These are phyloP conservation scores for Cnemophilus loriae DNA, from an alignment of 2,113 vertebrate species.

Conservation along the genomic window DNA sequence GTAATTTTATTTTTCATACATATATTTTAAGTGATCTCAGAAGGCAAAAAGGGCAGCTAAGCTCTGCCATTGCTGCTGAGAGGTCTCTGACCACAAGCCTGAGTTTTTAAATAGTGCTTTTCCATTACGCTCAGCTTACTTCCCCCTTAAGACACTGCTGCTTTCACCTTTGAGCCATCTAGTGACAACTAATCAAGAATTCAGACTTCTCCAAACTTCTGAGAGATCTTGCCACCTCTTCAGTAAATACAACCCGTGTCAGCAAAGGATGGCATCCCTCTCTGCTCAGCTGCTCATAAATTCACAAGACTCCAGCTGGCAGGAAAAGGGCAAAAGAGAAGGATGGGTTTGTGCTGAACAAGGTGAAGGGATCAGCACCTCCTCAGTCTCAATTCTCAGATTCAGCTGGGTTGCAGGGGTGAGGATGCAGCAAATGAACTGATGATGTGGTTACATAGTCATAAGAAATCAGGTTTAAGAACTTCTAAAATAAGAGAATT, in stretches of 20 bases:
- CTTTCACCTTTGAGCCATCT: background rate
- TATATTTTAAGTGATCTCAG: background rate
- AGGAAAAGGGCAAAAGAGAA: background rate
- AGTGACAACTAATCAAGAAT: background rate
- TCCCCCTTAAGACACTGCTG: background rate
- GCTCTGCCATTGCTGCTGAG: background rate
- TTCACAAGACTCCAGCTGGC: background rate
- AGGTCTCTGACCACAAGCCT: background rate
- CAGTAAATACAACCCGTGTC: background rate
- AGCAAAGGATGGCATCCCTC: background rate
- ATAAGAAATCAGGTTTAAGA: background rate
- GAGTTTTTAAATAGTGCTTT: background rate
- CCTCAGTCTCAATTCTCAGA: fast-evolving
- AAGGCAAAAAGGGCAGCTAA: background rate
- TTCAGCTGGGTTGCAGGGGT: background rate
- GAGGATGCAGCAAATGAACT: background rate
- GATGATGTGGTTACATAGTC: background rate
- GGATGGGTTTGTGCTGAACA: background rate
- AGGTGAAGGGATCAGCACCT: background rate
- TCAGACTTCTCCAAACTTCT: background rate
- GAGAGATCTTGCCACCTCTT: background rate
- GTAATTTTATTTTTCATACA: background rate
- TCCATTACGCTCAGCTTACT: background rate
- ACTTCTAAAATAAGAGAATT: background rate
- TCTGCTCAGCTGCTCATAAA: background rate